Evolutionary conservation across 2,113 vertebrate genomes (phyloP), one percentile per base, ranked within the genome.

Genomic region (Pampusana beccarii): DNA sequence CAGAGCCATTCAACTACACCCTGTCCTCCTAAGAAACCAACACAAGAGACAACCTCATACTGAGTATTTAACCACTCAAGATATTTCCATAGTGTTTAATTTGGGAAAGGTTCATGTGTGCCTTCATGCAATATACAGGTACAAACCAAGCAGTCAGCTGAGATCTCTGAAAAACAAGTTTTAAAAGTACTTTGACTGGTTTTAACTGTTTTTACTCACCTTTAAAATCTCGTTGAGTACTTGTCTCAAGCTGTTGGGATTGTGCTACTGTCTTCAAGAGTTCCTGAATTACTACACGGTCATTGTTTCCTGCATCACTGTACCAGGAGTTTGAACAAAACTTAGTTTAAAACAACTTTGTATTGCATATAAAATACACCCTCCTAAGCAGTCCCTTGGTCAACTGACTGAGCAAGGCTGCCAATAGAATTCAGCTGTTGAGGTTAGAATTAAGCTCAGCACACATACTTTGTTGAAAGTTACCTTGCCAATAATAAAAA

Each of bases 211-310:
- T 64, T 74, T 75, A 96, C 96, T 54, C 58, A 99, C 99, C 99
- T 99, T 99, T 99, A 96, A 99, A 99, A 80, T 99, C 99, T 93
- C 98, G 98, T 88, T 99, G 99, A 18, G 99, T 98, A 97, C 98
- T 99, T 33, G 99, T 98, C 96, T 99, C 99, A 94, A 99, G 99
- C 92, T 99, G 99, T 79, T 99, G 99, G 65, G 99, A 99, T 73
- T 99, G 99, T 44, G 99, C 99, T 84, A 99, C 98, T 25, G 99
- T 99, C 98, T 99, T 99, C 53, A 99, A 97, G 78, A 99, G 98
- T 80, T 99, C 99, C 91, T 99, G 99, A 95, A 99, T 99, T 77
- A 99, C 99, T 23, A 99, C 99, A 23, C 99, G 99, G 94, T 99
- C 99, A 90, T 98, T 99, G 97, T 98, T 99, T 57, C 99, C 99